Evolutionary conservation across 2,888 invertebrate species (phyloP).

Genomic region (Rhimphoctona megacephalus): DNA sequence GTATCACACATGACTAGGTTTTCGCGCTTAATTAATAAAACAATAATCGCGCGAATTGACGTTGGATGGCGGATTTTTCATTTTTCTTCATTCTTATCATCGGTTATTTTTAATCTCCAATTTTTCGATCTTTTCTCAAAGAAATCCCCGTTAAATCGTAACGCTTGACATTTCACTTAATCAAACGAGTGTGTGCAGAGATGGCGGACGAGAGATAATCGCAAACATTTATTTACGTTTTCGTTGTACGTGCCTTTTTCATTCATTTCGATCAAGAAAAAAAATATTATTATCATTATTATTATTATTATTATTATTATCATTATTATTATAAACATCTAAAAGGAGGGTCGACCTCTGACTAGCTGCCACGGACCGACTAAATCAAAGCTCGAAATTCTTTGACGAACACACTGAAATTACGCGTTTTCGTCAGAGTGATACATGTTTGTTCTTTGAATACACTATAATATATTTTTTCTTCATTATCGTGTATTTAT

Average conservation of each 20-base stretch:
- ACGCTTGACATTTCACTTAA: conserved; percentile 22
- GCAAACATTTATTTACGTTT: conserved; percentile 37
- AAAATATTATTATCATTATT: not conserved
- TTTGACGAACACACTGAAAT: conserved; percentile 56
- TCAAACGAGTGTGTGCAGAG: conserved; percentile 40
- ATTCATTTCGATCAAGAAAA: conserved; percentile 22
- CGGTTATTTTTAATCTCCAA: not conserved
- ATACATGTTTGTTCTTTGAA: not conserved
- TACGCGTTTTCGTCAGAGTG: conserved; percentile 47
- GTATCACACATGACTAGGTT: conserved; percentile 73
- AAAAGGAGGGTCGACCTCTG: conserved; percentile 67
- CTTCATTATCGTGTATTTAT: not conserved
- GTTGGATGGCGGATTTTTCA: conserved; percentile 24
- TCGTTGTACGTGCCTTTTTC: conserved; percentile 61
- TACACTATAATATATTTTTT: conserved; percentile 19
- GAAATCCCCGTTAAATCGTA: conserved; percentile 36
- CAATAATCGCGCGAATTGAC: conserved; percentile 44
- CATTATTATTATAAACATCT: conserved; percentile 14
- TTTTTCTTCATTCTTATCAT: not conserved
- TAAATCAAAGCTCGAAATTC: conserved; percentile 62
- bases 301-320: not conserved
- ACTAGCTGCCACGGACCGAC: conserved; percentile 75
- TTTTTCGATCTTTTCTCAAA: conserved; percentile 3
- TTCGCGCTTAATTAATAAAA: conserved; percentile 29
- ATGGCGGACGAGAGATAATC: conserved; percentile 63